Evolutionary conservation across 2,113 vertebrate species (phyloP).

Genomic region (Chaetodon trifascialis): DNA sequence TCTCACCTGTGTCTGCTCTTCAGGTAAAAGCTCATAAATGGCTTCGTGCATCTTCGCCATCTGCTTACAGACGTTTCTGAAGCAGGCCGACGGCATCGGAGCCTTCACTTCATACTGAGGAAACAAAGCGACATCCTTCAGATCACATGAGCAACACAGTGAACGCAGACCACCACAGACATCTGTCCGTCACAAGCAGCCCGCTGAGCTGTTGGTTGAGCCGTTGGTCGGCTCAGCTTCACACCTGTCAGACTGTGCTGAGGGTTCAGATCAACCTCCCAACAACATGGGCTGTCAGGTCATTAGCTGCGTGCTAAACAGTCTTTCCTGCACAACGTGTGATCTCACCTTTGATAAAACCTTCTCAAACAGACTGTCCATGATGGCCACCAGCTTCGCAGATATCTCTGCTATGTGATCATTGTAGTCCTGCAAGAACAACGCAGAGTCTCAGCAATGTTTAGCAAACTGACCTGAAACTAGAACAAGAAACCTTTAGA

Average conservation of each 20-base stretch:
- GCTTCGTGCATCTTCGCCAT: constrained; percentile 99
- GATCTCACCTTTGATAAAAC: constrained; percentile 91
- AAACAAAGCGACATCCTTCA: constrained; percentile 1
- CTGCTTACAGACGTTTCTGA: constrained; percentile 97
- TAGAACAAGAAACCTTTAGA: too few species aligned
- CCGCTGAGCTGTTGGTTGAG: too few species aligned
- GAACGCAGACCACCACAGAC: too few species aligned
- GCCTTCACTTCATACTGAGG: constrained; percentile 97
- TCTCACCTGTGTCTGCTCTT: constrained; percentile 94
- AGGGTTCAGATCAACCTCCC: too few species aligned
- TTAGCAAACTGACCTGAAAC: neutral
- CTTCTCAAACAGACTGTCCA: constrained; percentile 98
- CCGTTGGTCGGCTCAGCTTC: too few species aligned
- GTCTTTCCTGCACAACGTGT: too few species aligned
- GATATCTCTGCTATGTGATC: constrained; percentile 98
- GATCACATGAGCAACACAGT: neutral
- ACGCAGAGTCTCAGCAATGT: neutral
- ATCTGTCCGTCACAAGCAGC: too few species aligned
- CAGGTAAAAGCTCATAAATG: constrained; percentile 93
- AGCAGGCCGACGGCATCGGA: constrained; percentile 95
- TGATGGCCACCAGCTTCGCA: constrained; percentile 98
- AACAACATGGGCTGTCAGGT: too few species aligned
- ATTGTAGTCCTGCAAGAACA: constrained; percentile 91
- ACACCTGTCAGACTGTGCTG: too few species aligned
- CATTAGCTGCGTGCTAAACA: too few species aligned